These are phyloP conservation scores for Labeo calbasu DNA, from an alignment of 2,797 vertebrate genomes.

Conservation along the genomic window DNA sequence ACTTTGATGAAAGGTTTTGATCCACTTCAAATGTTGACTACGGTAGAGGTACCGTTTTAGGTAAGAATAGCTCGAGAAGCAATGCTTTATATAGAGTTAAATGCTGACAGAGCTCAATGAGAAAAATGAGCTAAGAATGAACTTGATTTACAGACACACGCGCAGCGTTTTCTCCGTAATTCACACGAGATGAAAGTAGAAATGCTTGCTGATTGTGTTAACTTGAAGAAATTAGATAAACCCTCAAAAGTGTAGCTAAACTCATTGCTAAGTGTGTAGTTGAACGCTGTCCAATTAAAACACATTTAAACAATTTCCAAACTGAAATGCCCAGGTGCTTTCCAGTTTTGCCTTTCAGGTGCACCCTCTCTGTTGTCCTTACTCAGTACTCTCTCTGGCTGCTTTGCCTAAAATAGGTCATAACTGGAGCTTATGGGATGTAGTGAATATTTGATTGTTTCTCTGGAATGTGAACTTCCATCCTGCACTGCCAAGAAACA, in stretches of 20 bases:
- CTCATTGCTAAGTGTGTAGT: not conserved
- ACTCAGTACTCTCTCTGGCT: conserved; percentile 34
- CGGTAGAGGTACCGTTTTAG: no score
- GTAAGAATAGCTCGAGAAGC: not conserved
- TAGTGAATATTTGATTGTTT: conserved; percentile 67
- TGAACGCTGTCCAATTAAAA: not conserved
- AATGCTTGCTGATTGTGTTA: not conserved
- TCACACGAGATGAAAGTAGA: not conserved
- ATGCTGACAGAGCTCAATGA: not conserved
- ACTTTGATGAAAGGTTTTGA: no score
- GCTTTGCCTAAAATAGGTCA: conserved; percentile 79
- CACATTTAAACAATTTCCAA: not conserved
- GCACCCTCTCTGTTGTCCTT: not conserved
- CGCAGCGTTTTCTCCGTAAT: not conserved
- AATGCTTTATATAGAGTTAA: not conserved
- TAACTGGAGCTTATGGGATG: conserved; percentile 62
- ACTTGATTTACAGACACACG: no score
- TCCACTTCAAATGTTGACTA: no score
- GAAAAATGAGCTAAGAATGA: not conserved
- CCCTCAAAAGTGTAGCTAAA: not conserved
- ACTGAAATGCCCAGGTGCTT: not conserved
- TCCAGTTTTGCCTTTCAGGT: not conserved
- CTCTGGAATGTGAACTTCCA: conserved; percentile 70
- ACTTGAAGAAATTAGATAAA: not conserved
- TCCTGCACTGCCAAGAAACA: conserved; percentile 72